phyloP scores from a whole-genome alignment of 2,888 invertebrate genomes.

The Cryptosula pallasiana region DNA sequence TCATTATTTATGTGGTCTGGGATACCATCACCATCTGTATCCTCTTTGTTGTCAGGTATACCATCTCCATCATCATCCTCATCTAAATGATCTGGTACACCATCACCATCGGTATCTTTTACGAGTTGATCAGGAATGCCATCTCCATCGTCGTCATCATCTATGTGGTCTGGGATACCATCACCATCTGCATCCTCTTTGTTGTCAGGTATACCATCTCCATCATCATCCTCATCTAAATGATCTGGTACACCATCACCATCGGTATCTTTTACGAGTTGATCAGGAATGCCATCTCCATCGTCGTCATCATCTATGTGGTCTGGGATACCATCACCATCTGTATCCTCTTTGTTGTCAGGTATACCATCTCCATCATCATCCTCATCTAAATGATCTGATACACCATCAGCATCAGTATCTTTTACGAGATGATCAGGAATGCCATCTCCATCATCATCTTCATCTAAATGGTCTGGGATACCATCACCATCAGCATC shows the following conservation, averaged over 20 bases:
- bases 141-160: constrained; percentile 11
- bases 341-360: constrained; percentile 38
- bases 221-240: constrained; percentile 36
- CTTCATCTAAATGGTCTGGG: constrained; percentile 26
- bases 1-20: constrained; percentile 34
- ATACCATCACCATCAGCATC: constrained; percentile 31
- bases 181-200: constrained; percentile 5
- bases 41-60: constrained; percentile 13
- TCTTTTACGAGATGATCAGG: constrained; percentile 33
- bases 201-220: constrained; percentile 32
- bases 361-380: constrained; percentile 38
- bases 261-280: constrained; percentile 22
- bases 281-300: constrained; percentile 31
- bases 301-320: constrained; percentile 33
- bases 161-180: constrained; percentile 3
- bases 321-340: constrained; percentile 41
- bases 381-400: constrained; percentile 40
- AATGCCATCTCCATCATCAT: constrained; percentile 37
- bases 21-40: constrained; percentile 39
- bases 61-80: constrained; percentile 25
- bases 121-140: neutral
- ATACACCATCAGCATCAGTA: constrained; percentile 44
- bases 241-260: constrained; percentile 40
- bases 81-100: constrained; percentile 28
- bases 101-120: constrained; percentile 6